phyloP scores from a whole-genome alignment of 2,888 invertebrate genomes.

The Eupithecia subumbrata region DNA sequence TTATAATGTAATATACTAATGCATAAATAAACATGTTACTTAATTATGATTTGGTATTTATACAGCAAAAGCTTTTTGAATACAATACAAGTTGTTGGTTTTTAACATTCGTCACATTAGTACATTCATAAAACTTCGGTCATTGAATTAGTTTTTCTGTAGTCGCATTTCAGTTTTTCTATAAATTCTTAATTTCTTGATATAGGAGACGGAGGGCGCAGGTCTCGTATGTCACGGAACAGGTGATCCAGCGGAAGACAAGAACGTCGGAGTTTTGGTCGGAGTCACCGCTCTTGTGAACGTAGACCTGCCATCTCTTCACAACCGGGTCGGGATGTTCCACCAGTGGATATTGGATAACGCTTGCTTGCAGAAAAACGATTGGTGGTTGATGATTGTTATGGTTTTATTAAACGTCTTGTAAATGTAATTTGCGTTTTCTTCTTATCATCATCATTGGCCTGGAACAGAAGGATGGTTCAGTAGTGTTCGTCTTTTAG shows the following conservation, averaged over 20 bases:
- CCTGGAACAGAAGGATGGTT: neutral
- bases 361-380: constrained; percentile 24
- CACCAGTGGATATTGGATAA: constrained; percentile 58
- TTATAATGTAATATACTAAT: too few relatives aligned
- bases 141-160: too few relatives aligned
- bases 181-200: neutral
- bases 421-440: constrained; percentile 20
- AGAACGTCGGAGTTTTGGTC: constrained; percentile 58
- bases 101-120: too few relatives aligned
- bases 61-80: too few relatives aligned
- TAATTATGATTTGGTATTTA: too few relatives aligned
- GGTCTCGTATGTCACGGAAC: constrained; percentile 66
- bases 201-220: constrained; percentile 65
- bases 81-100: too few relatives aligned
- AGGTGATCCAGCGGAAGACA: constrained; percentile 60
- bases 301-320: constrained; percentile 55
- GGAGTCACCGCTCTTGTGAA: constrained; percentile 62
- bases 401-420: constrained; percentile 33
- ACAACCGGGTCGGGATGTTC: constrained; percentile 56
- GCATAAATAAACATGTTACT: too few relatives aligned
- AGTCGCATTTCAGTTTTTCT: neutral
- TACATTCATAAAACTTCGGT: too few relatives aligned
- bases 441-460: neutral
- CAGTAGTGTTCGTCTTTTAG: neutral
- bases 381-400: constrained; percentile 25